Percentiles rank a stretch among this genome's conserved stretches.
Evolutionary conservation across 1,140 invertebrate species (phyloP).

Genomic region (Procambarus clarkii): DNA sequence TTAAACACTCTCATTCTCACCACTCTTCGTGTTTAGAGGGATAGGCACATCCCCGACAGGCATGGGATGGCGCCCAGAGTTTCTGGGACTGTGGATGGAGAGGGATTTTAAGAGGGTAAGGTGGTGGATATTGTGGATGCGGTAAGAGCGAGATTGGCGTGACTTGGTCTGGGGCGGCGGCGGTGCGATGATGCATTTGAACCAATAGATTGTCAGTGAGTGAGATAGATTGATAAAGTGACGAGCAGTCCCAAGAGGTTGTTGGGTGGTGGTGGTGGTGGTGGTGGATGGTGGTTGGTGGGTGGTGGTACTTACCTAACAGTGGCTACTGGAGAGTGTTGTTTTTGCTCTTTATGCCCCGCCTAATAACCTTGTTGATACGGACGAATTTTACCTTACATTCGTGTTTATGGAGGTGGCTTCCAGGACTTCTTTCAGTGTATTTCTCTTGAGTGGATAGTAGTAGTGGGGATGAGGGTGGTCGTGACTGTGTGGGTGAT

Average conservation of each 20-base stretch:
- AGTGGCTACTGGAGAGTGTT: too few species aligned
- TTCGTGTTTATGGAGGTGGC: too few species aligned
- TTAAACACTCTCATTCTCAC: not conserved
- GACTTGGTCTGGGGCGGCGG: not conserved
- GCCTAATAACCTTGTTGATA: too few species aligned
- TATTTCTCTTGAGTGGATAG: too few species aligned
- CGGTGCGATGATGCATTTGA: slow-evolving; percentile 64
- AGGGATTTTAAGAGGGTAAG: not conserved
- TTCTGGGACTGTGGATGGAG: not conserved
- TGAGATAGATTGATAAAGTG: slow-evolving; percentile 68
- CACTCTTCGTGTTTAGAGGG: not conserved
- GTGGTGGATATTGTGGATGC: not conserved
- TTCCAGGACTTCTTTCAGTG: too few species aligned
- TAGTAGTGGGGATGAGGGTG: slow-evolving; percentile 8
- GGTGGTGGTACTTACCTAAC: too few species aligned
- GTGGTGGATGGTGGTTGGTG: slow-evolving; percentile 15
- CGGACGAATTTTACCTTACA: too few species aligned
- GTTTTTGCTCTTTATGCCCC: too few species aligned
- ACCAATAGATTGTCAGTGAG: slow-evolving; percentile 65
- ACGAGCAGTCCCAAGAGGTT: slow-evolving; percentile 47
- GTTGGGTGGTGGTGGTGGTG: slow-evolving; percentile 14
- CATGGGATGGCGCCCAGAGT: not conserved
- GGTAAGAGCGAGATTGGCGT: slow-evolving; percentile 27
- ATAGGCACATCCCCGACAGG: not conserved
- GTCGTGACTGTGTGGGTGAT: not conserved